phyloP scores from a whole-genome alignment of 1,140 invertebrate genomes.

The Lepidostoma basale region DNA sequence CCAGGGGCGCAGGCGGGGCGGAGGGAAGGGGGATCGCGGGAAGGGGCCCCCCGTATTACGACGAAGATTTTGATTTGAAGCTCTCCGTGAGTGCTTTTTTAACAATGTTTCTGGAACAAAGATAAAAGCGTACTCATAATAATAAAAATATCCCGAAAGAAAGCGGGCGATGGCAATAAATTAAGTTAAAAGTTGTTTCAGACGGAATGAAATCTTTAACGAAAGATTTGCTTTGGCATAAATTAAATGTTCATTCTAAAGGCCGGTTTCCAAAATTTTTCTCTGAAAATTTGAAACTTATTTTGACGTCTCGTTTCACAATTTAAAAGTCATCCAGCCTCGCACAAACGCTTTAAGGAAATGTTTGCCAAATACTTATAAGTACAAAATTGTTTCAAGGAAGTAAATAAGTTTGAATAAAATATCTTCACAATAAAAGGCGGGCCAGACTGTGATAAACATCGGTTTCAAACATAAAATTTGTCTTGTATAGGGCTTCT shows the following conservation, averaged over 20 bases:
- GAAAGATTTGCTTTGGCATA: slow-evolving; percentile 14
- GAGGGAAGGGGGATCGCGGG: slow-evolving; percentile 27
- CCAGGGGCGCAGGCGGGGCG: slow-evolving; percentile 36
- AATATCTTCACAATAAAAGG: too few relatives aligned
- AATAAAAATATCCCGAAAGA: slow-evolving; percentile 27
- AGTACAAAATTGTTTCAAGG: background rate
- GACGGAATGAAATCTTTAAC: slow-evolving; percentile 24
- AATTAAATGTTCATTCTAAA: slow-evolving; percentile 9
- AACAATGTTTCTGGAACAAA: slow-evolving; percentile 41
- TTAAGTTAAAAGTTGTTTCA: slow-evolving; percentile 26
- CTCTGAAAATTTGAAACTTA: background rate
- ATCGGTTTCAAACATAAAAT: too few relatives aligned
- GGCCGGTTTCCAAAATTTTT: background rate
- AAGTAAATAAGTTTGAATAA: too few relatives aligned
- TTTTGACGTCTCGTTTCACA: slow-evolving; percentile 10
- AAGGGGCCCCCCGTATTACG: slow-evolving; percentile 36
- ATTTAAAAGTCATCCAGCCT: background rate
- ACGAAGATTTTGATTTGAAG: slow-evolving; percentile 45
- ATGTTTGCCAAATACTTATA: background rate
- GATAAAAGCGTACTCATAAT: slow-evolving; percentile 34
- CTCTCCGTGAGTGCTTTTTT: slow-evolving; percentile 45
- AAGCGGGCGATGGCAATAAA: slow-evolving; percentile 22
- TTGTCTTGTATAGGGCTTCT: too few relatives aligned
- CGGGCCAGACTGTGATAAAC: too few relatives aligned
- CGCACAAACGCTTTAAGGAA: background rate